These are phyloP conservation scores for Latheticus oryzae DNA, from an alignment of 2,888 invertebrate species.

Conservation along the genomic window DNA sequence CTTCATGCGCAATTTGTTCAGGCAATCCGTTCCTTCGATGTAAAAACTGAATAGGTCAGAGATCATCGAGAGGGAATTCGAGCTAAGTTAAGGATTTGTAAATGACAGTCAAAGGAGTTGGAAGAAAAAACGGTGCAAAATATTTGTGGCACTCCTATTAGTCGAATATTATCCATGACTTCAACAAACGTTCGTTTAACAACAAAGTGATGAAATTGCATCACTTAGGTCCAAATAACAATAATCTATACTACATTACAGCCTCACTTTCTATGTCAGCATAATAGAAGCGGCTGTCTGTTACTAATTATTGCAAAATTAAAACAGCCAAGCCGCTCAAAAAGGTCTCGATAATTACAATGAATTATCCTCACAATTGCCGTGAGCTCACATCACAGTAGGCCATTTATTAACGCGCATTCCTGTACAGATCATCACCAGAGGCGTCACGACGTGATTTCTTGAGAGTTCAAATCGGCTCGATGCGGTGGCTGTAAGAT, in stretches of 20 bases:
- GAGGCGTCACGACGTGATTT: conserved; percentile 14
- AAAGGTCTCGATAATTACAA: conserved; percentile 37
- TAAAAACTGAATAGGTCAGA: conserved; percentile 22
- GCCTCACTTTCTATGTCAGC: conserved; percentile 41
- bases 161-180: too few relatives aligned
- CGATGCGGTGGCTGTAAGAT: conserved; percentile 1
- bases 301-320: conserved; percentile 46
- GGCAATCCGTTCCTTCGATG: conserved; percentile 16
- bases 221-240: conserved; percentile 39
- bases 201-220: conserved; percentile 36
- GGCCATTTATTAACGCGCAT: conserved; percentile 46
- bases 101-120: too few relatives aligned
- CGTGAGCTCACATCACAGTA: conserved; percentile 46
- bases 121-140: too few relatives aligned
- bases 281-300: conserved; percentile 46
- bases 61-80: conserved; percentile 11
- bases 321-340: conserved; percentile 35
- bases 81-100: too few relatives aligned
- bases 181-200: too few relatives aligned
- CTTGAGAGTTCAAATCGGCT: conserved; percentile 6
- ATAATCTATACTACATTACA: conserved; percentile 38
- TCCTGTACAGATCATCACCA: conserved; percentile 39
- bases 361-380: conserved; percentile 42
- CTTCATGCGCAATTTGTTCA: conserved; percentile 35
- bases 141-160: too few relatives aligned